Base-by-base conservation (phyloP, 30 jellyfish, hydroid and myxozoan species). In the Hydra vulgaris region DNA sequence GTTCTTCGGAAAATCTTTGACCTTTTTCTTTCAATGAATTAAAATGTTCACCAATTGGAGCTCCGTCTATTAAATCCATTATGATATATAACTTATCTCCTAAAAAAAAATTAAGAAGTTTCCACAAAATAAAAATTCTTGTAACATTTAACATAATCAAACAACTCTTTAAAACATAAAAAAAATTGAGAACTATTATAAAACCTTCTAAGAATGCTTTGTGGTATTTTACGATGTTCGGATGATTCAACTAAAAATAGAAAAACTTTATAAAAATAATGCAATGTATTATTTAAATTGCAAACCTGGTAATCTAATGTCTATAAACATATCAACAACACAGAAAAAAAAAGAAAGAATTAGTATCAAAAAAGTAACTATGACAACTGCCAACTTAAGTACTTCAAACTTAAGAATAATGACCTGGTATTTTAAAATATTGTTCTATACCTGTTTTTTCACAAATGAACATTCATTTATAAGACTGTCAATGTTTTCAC, bases 41-140 rank as follows among this genome's bases (percentile, higher is more conserved):
- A 83, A 92, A 92, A 79, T 92, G 98, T 66, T 92, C 98, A 53
- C 95, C 95, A 1, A 92, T 85, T 4, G 98, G 98, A 12, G 98
- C 98, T 12, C 98, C 98, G 23, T 92, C 98, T 17, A 92, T 92
- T 88, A 92, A 70, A 67, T 92, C 98, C 98, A 92, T 92, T 56
- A 92, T 92, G 83, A 92, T 87, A 81, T 92, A 92, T 52, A 92
- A 88, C 74, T 92, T 92, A 69, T 15, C 27, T 23, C 15, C 76
- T 69, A 23, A 21, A 8, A 69, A 15, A 69, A 20, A 21, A 40
- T 5, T 3, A 40, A 40, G 12, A 5, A 3, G 5, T 12, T 40
- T 40, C 5, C 8, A 40, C 8, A 40, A 40, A 40, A 40, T 3
- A 40, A 40, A 40, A 40, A 5, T 40, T 40, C 61, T 40, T 40